These are phyloP conservation scores for Gastrophryne carolinensis DNA, from an alignment of 2,797 vertebrate species.

Conservation along the genomic window DNA sequence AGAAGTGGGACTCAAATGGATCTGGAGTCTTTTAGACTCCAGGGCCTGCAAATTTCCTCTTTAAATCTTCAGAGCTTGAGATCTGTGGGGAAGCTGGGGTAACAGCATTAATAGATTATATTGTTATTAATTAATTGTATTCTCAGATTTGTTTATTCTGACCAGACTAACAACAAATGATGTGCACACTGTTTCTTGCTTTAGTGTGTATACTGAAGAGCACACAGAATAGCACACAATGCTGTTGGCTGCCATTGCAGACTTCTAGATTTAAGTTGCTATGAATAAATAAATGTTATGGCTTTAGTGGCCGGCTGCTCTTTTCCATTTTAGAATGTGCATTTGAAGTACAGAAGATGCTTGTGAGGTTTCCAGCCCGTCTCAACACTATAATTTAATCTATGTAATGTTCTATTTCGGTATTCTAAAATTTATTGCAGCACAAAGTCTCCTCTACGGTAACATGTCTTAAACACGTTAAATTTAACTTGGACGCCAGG, in stretches of 20 bases:
- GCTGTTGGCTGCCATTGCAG: not conserved
- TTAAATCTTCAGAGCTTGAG: no score
- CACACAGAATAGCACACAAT: no score
- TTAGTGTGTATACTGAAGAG: no score
- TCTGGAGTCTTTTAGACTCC: no score
- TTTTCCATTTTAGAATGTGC: constrained; percentile 6
- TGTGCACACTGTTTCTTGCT: no score
- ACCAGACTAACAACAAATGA: no score
- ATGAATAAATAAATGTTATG: constrained; percentile 5
- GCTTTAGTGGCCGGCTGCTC: not conserved
- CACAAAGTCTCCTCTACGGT: not conserved
- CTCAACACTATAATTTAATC: constrained; percentile 29
- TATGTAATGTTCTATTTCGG: constrained; percentile 29
- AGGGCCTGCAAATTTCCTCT: no score
- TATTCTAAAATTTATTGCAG: not conserved
- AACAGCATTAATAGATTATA: no score
- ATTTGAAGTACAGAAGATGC: constrained; percentile 15
- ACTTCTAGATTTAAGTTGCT: not conserved
- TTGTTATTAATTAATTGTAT: no score
- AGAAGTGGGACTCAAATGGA: no score
- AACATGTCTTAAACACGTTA: not conserved
- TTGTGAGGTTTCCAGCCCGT: constrained; percentile 6
- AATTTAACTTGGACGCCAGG: not conserved
- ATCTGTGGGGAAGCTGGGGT: no score
- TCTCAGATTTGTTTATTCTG: no score